Evolutionary conservation across 2,888 invertebrate genomes (phyloP), one percentile per base, ranked within the genome.

Genomic region (Nemoura dubitans): DNA sequence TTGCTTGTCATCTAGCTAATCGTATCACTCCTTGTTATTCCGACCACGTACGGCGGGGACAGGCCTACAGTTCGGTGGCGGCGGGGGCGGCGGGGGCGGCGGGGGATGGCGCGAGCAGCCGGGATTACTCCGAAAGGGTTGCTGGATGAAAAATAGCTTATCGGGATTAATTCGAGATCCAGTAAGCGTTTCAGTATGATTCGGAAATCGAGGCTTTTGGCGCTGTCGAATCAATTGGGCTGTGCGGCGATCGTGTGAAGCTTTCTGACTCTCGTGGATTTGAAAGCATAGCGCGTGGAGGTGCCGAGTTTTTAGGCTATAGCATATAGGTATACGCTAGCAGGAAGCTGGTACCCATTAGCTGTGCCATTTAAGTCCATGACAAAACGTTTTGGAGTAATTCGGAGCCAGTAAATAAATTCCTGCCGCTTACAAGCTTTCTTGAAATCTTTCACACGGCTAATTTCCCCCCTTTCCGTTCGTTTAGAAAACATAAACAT

Each of bases 1-100:
- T 87, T 87, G 86, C 82, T 86, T 86, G 85, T 85, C 87, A 86
- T 83, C 87, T 43, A 87, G 87, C 86, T 87, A 87, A 87, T 87
- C 86, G 83, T 83, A 87, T 87, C 83, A 87, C n/a, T 28, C 83
- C 26, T 87, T 87, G 85, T 86, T 87, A 87, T 87, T 87, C 87
- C 27, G 42, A 36, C 59, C 83, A 83, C 87, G 87, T 21, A 26
- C 36, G 36, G 36, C 10, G 5, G 36, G 36, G 36, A 36, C 36
- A 36, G 36, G 21, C 59, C 59, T 14, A 7, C 10, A 14, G 1
- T 2, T 14, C 21, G 59, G 14, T 3, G 16, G 59, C 21, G 59
- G 21, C 59, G 21, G 21, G 59, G 59, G 59, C 14, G 59, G 59
- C 16, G 21, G 59, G 36, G 36, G 36, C 5, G 36, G 36, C 5